These are phyloP conservation scores for Ageneiosus marmoratus DNA, from an alignment of 2,113 vertebrate genomes.

Conservation along the genomic window DNA sequence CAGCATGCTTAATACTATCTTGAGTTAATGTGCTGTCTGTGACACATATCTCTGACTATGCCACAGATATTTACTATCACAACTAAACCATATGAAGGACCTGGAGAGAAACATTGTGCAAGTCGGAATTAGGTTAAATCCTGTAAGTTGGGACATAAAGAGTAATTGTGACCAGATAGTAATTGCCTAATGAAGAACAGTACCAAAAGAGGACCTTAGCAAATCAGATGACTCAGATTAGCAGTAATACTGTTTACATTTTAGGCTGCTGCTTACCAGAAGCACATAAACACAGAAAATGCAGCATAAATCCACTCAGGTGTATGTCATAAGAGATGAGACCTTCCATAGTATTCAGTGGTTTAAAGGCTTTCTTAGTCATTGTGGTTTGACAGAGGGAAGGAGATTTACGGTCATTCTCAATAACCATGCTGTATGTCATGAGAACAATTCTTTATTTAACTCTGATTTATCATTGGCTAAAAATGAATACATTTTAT, in stretches of 20 bases:
- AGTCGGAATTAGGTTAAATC: not conserved
- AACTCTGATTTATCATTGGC: not conserved
- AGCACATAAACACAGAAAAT: slow-evolving; percentile 4
- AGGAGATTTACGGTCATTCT: not conserved
- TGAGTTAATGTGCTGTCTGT: not conserved
- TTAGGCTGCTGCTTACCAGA: not conserved
- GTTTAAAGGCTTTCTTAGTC: slow-evolving; percentile 14
- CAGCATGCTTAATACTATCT: not conserved
- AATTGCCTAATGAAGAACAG: not conserved
- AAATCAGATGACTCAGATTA: not conserved
- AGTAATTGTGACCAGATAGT: not conserved
- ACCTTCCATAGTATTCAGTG: not conserved
- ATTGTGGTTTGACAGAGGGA: not conserved
- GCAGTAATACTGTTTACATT: not conserved
- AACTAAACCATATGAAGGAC: not conserved
- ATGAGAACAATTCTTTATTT: not conserved
- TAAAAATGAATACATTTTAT: not conserved
- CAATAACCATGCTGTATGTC: not conserved
- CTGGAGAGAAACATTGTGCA: not conserved
- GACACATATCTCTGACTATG: not conserved
- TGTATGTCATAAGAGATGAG: not conserved
- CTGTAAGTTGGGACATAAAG: not conserved
- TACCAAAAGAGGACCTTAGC: not conserved
- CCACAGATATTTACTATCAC: not conserved
- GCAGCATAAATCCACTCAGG: not conserved